Percentiles rank a stretch among this genome's conserved stretches.
These are phyloP conservation scores for Acanthosepion lycidas DNA, from an alignment of 2,888 invertebrate genomes.

Conservation along the genomic window DNA sequence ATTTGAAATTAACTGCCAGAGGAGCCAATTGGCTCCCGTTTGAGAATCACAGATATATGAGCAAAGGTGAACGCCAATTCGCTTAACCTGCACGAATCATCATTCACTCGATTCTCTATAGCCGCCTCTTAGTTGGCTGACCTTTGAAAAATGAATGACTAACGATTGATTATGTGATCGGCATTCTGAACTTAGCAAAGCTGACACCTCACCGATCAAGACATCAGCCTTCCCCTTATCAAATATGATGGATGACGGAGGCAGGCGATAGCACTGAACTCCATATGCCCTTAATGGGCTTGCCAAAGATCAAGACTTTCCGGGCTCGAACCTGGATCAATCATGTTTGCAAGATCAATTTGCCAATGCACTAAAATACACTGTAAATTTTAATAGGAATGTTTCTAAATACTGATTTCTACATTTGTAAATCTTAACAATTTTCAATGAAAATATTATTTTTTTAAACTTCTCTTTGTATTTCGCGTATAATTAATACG, in stretches of 20 bases:
- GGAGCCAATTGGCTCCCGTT: neutral
- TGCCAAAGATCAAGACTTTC: slow-evolving; percentile 33
- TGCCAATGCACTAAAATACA: neutral
- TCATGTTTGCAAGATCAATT: neutral
- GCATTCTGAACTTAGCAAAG: neutral
- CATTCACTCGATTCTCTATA: neutral
- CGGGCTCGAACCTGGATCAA: neutral
- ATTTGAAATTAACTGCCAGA: neutral
- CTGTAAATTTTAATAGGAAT: neutral
- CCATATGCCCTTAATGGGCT: slow-evolving; percentile 13
- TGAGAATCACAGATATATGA: neutral
- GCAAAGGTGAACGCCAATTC: neutral
- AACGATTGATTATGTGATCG: neutral
- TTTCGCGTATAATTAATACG: neutral
- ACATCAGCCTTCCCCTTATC: neutral
- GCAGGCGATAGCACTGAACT: neutral
- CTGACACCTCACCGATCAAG: neutral
- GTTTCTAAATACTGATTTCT: neutral
- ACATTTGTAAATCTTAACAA: neutral
- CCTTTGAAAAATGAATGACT: neutral
- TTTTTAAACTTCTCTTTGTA: neutral
- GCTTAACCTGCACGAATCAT: neutral
- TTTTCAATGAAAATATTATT: neutral
- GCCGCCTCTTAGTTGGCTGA: neutral
- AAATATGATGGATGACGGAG: neutral